phyloP scores from a whole-genome alignment of 53 echinoderm and acorn worm species.

The Patiria pectinifera region DNA sequence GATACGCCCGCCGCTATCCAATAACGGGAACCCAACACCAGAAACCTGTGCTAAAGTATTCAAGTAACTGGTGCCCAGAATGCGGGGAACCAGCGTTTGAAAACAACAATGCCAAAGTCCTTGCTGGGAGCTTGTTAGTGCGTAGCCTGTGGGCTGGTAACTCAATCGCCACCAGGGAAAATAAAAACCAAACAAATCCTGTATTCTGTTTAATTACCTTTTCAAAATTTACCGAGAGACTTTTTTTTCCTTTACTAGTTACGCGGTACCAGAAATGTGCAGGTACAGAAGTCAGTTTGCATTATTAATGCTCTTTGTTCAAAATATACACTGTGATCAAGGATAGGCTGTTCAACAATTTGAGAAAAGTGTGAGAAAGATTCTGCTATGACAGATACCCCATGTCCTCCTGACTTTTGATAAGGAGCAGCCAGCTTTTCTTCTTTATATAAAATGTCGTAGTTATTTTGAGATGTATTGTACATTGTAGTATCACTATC shows the following conservation, averaged over 20 bases:
- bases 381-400: too few relatives aligned
- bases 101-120: background rate
- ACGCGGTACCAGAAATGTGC: background rate
- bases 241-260: background rate
- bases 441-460: too few relatives aligned
- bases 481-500: too few relatives aligned
- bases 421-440: too few relatives aligned
- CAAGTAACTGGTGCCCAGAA: background rate
- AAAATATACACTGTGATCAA: too few relatives aligned
- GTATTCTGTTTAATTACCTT: constrained; percentile 38
- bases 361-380: too few relatives aligned
- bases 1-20: constrained; percentile 23
- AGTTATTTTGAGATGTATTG: too few relatives aligned
- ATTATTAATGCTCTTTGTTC: background rate
- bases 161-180: constrained; percentile 23
- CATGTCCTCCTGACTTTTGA: too few relatives aligned
- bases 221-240: background rate
- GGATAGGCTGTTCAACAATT: too few relatives aligned
- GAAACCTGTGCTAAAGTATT: constrained; percentile 2
- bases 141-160: constrained; percentile 43
- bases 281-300: background rate
- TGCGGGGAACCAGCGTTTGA: constrained; percentile 1
- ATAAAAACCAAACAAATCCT: constrained; percentile 22
- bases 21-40: constrained; percentile 10
- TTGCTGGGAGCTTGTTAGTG: constrained; percentile 22